These are phyloP conservation scores for Phyllopteryx taeniolatus DNA, from an alignment of 2,113 vertebrate species.

Conservation along the genomic window DNA sequence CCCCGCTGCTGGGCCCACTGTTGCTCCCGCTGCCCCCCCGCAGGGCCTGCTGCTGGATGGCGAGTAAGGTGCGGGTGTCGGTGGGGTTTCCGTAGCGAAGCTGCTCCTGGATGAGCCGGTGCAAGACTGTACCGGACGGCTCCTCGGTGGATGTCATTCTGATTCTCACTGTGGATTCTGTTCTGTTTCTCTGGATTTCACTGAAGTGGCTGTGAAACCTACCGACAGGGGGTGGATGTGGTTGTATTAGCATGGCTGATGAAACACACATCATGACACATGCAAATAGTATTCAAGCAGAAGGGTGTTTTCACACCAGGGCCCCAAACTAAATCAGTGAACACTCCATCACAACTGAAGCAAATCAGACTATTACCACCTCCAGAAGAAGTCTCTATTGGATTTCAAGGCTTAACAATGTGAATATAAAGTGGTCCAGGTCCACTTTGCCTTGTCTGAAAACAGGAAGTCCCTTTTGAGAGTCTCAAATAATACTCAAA, in stretches of 20 bases:
- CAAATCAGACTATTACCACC: neutral
- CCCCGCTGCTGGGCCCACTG: constrained; percentile 62
- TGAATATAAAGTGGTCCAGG: neutral
- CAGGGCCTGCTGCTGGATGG: constrained; percentile 98
- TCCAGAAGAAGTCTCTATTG: neutral
- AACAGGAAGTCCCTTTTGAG: neutral
- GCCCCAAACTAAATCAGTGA: neutral
- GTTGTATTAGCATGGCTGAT: neutral
- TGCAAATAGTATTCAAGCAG: neutral
- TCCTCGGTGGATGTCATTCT: constrained; percentile 79
- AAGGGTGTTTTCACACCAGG: neutral
- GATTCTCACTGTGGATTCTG: constrained; percentile 4
- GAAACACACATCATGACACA: neutral
- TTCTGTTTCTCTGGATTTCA: constrained; percentile 1
- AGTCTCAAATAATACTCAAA: neutral
- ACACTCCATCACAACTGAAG: neutral
- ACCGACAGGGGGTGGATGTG: neutral
- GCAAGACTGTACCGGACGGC: constrained; percentile 92
- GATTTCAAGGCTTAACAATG: neutral
- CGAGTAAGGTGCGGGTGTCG: constrained; percentile 90
- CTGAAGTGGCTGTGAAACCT: constrained; percentile 44
- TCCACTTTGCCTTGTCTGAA: neutral
- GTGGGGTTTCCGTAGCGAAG: constrained; percentile 96
- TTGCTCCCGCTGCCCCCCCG: constrained; percentile 79
- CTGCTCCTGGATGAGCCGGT: constrained; percentile 98